Base-by-base conservation (phyloP, 2,113 vertebrate genomes). In the Etheostoma spectabile region DNA sequence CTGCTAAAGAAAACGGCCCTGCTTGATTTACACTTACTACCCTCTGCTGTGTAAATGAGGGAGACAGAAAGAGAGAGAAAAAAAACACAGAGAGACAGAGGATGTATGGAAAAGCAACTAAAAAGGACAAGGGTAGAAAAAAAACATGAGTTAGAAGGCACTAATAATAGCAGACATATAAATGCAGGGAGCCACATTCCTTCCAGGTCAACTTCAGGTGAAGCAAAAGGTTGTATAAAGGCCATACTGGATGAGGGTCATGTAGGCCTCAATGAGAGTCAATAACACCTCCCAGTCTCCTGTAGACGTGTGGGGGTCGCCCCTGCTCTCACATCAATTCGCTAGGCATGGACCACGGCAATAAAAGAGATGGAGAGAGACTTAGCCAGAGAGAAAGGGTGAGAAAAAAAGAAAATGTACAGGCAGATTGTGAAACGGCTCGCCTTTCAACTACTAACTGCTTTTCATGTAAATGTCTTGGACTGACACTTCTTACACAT, bases 131-230 rank as follows among this genome's bases (percentile, higher is more conserved):
- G 75, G 92, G n/a, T 30, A 52, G 18, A 24, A 12, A 22, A 22
- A 56, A 82, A 65, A 12, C 67, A 85, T 1, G 49, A 87, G 60
- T 70, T 85, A 82, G 55, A 64, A 57, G 86, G 88, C 70, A 71
- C 80, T 90, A 86, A 91, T 88, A 87, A 89, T 53, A 87, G 79
- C 75, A 74, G 86, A 83, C 84, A 80, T 77, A 86, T 80, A 88
- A 89, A 92, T 80, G 84, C 12, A 94, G 94, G 83, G 96, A 95
- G 91, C 45, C 38, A 89, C 95, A 96, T 95, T 97, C 92, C 95
- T 95, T 97, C 96, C 99, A 99, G 98, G 97, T 99, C 97, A 99
- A 97, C 95, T 96, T 93, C 97, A 98, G 98, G 97, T 99, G 97
- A 99, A 97, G 89, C 93, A 53, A 86, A 93, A 94, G 97, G 98